phyloP scores from a whole-genome alignment of 2,797 vertebrate genomes.

The Scyliorhinus canicula region DNA sequence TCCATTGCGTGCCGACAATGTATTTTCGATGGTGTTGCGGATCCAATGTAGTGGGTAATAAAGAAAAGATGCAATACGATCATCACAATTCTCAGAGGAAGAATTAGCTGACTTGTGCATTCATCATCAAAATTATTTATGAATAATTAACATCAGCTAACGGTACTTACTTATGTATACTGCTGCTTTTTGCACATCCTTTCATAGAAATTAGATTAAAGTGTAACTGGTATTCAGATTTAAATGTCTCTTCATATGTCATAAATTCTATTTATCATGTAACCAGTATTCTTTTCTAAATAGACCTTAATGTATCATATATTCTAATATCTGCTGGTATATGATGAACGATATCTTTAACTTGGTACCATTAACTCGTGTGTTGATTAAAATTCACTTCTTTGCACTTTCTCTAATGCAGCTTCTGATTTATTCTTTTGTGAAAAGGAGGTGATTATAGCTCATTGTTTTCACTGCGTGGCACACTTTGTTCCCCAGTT shows the following conservation, averaged over 20 bases:
- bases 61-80: background rate
- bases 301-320: background rate
- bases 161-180: background rate
- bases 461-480: background rate
- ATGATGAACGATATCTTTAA: background rate
- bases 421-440: background rate
- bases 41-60: background rate
- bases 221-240: background rate
- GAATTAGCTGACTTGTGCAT: background rate
- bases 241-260: background rate
- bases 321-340: background rate
- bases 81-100: background rate
- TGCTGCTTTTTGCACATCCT: background rate
- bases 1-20: background rate
- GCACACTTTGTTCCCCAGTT: background rate
- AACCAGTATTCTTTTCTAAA: background rate
- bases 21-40: too few species aligned
- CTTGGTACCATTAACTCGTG: background rate
- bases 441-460: background rate
- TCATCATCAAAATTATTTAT: slow-evolving; percentile 15
- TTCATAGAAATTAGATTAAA: background rate
- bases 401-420: background rate
- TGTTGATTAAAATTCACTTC: background rate
- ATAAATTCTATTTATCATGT: background rate
- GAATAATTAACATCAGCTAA: background rate